phyloP scores from a whole-genome alignment of 2,797 vertebrate species.

The Ciconia nigra region DNA sequence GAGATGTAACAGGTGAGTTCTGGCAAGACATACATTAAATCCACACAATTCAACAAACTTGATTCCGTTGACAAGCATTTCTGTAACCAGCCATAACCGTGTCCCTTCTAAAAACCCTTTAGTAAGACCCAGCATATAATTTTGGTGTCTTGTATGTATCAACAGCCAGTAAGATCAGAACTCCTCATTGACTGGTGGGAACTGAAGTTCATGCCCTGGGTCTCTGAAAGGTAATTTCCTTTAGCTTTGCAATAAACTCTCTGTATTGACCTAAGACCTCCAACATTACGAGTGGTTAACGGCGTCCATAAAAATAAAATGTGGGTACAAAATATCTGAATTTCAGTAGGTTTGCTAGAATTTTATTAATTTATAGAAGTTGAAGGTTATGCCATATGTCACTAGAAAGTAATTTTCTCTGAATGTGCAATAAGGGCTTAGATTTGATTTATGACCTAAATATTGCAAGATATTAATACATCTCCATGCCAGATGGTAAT shows the following conservation, averaged over 20 bases:
- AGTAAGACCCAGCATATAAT: background rate
- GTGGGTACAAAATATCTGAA: conserved; percentile 39
- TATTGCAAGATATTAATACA: conserved; percentile 69
- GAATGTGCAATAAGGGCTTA: conserved; percentile 63
- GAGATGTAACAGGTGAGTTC: background rate
- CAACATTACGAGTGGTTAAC: background rate
- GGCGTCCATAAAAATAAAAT: conserved; percentile 48
- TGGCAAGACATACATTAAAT: background rate
- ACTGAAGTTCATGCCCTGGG: background rate
- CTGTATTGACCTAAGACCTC: conserved; percentile 26
- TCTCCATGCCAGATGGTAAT: conserved; percentile 58
- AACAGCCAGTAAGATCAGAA: background rate
- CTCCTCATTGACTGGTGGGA: background rate
- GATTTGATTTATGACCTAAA: conserved; percentile 72
- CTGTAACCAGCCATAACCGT: background rate
- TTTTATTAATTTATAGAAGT: conserved; percentile 71
- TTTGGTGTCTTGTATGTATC: background rate
- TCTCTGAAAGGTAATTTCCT: conserved; percentile 42
- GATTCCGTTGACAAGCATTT: background rate
- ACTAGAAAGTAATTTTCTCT: conserved; percentile 70
- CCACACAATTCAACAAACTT: background rate
- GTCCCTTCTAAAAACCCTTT: background rate
- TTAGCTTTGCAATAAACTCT: conserved; percentile 52
- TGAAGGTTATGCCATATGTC: conserved; percentile 72
- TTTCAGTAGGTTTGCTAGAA: conserved; percentile 54